phyloP scores from a whole-genome alignment of 2,888 invertebrate genomes.

The Laspeyria flexula region DNA sequence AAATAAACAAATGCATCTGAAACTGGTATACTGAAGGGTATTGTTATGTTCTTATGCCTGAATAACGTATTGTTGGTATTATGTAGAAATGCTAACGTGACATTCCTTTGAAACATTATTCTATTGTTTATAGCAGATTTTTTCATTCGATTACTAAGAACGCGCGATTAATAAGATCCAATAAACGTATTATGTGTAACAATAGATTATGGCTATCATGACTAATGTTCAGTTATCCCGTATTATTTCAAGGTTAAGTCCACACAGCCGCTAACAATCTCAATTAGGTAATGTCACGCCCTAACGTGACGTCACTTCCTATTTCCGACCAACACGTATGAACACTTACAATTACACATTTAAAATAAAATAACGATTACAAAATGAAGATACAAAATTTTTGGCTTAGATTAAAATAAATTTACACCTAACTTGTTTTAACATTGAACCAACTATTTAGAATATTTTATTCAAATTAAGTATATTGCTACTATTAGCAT shows the following conservation, averaged over 20 bases:
- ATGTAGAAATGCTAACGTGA: too few relatives aligned
- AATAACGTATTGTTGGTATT: too few relatives aligned
- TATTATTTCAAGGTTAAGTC: slow-evolving; percentile 34
- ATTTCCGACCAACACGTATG: slow-evolving; percentile 13
- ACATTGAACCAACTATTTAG: slow-evolving; percentile 3
- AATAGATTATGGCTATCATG: slow-evolving; percentile 14
- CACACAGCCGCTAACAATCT: slow-evolving; percentile 26
- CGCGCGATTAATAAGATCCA: too few relatives aligned
- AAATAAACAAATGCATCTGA: too few relatives aligned
- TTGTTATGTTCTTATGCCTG: too few relatives aligned
- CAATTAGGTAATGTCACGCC: slow-evolving; percentile 45
- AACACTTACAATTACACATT: slow-evolving; percentile 3
- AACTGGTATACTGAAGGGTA: too few relatives aligned
- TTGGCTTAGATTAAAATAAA: background rate
- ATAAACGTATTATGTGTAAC: background rate
- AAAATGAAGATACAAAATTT: background rate
- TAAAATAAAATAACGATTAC: background rate
- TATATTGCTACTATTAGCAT: too few relatives aligned
- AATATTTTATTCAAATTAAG: slow-evolving; percentile 14
- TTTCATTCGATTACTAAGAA: too few relatives aligned
- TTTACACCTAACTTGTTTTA: background rate
- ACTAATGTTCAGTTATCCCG: slow-evolving; percentile 32
- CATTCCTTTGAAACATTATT: too few relatives aligned
- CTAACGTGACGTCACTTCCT: slow-evolving; percentile 37
- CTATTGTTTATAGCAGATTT: too few relatives aligned